A percentile compares a stretch with the other conserved stretches of the same genome.
These are phyloP conservation scores for Hoplodrina blanda DNA, from an alignment of 2,888 invertebrate species.

Conservation along the genomic window DNA sequence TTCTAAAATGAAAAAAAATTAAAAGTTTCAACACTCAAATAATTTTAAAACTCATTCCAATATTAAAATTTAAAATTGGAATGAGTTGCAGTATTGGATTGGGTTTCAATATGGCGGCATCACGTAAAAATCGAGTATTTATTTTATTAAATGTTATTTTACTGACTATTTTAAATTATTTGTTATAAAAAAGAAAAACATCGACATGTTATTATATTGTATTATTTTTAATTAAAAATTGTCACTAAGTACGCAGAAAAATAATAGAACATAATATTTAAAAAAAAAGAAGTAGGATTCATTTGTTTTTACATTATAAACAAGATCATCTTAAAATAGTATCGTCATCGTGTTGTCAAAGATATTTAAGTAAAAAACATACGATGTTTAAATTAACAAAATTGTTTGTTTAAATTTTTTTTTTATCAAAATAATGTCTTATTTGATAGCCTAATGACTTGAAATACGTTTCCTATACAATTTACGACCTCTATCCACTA, in stretches of 20 bases:
- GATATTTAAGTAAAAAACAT: slow-evolving; percentile 16
- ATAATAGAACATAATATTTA: too few species aligned
- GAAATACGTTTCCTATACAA: slow-evolving; percentile 6
- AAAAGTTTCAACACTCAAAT: too few species aligned
- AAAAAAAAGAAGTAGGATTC: not conserved
- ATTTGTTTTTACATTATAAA: slow-evolving; percentile 5
- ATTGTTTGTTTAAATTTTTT: slow-evolving; percentile 8
- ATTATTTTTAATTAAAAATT: not conserved
- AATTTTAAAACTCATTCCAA: too few species aligned
- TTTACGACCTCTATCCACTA: not conserved
- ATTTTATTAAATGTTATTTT: not conserved
- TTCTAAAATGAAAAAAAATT: not conserved
- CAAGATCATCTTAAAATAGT: slow-evolving; percentile 17
- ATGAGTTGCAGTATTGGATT: not conserved
- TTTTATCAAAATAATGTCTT: slow-evolving; percentile 30
- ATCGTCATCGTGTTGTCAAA: slow-evolving; percentile 13
- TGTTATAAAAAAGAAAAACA: not conserved
- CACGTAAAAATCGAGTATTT: not conserved
- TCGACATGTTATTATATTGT: not conserved
- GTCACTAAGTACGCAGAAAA: not conserved
- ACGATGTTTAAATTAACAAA: slow-evolving; percentile 15
- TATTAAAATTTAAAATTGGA: not conserved
- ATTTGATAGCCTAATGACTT: slow-evolving; percentile 15
- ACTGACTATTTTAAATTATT: not conserved
- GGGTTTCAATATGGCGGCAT: not conserved